Conservation (phyloP, 2,888 invertebrate species). For the Nezara viridula region DNA sequence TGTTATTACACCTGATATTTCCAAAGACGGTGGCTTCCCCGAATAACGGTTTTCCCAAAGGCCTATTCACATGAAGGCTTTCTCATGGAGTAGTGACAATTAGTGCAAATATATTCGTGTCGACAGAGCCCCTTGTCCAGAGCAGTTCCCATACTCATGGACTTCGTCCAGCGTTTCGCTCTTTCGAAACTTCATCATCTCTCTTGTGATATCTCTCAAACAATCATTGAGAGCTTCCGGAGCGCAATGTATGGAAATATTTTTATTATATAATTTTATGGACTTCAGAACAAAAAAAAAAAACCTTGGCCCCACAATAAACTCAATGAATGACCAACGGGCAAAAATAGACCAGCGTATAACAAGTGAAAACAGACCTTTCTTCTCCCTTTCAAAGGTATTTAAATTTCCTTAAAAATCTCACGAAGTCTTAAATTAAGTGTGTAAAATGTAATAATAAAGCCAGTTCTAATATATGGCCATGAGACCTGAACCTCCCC, state of each 20-base stretch:
- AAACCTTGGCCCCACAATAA: no score
- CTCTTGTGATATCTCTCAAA: background rate
- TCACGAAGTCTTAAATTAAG: no score
- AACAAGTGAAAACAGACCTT: no score
- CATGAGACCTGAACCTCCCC: no score
- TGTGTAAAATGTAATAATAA: no score
- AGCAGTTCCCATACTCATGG: constrained; percentile 34
- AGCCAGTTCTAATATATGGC: no score
- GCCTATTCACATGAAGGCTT: constrained; percentile 1
- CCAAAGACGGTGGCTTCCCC: background rate
- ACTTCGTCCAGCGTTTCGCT: background rate
- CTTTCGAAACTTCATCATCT: constrained; percentile 15
- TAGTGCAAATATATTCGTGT: constrained; percentile 53
- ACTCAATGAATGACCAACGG: no score
- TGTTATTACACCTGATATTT: background rate
- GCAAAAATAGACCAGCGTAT: no score
- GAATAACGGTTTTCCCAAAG: background rate
- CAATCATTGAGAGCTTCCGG: background rate
- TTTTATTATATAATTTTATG: background rate
- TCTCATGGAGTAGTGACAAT: constrained; percentile 20
- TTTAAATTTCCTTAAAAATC: no score
- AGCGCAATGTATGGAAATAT: background rate
- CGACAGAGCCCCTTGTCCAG: constrained; percentile 34
- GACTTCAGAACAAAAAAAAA: no score
- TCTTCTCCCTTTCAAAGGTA: no score